These are phyloP conservation scores for Phymorhynchus buccinoides DNA, from an alignment of 1,140 invertebrate species.

Conservation along the genomic window DNA sequence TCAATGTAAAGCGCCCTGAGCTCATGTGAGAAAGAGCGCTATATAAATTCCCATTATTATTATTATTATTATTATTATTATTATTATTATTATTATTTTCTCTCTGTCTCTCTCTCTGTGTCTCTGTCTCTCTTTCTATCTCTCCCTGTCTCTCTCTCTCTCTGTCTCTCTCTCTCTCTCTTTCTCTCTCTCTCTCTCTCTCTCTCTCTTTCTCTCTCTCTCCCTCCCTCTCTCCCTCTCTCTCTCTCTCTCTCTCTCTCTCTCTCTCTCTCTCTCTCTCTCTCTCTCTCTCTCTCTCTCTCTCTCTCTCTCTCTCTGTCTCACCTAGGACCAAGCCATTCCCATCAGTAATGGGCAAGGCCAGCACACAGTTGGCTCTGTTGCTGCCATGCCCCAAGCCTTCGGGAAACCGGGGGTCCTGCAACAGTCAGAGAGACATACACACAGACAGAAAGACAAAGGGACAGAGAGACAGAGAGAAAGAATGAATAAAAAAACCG, in stretches of 20 bases:
- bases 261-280: neutral
- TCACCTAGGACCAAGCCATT: constrained; percentile 75
- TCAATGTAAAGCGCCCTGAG: too few relatives aligned
- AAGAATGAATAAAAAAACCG: too few relatives aligned
- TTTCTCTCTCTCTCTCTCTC: neutral
- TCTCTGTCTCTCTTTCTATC: neutral
- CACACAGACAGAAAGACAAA: neutral
- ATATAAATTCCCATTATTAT: too few relatives aligned
- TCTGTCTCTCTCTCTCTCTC: neutral
- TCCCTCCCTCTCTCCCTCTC: neutral
- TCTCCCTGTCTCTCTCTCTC: neutral
- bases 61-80: too few relatives aligned
- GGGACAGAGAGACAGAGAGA: too few relatives aligned
- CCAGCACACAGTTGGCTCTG: constrained; percentile 74
- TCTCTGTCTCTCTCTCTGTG: neutral
- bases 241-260: neutral
- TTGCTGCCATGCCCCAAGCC: constrained; percentile 69
- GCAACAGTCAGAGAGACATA: constrained; percentile 35
- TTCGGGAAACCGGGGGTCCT: constrained; percentile 74
- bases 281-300: neutral
- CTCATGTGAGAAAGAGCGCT: too few relatives aligned
- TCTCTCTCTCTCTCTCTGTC: too few relatives aligned
- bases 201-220: too few relatives aligned
- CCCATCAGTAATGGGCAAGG: constrained; percentile 77
- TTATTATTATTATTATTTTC: too few relatives aligned